Conservation (phyloP, 2,888 invertebrate species). For the Acrocyrtus sp. region DNA sequence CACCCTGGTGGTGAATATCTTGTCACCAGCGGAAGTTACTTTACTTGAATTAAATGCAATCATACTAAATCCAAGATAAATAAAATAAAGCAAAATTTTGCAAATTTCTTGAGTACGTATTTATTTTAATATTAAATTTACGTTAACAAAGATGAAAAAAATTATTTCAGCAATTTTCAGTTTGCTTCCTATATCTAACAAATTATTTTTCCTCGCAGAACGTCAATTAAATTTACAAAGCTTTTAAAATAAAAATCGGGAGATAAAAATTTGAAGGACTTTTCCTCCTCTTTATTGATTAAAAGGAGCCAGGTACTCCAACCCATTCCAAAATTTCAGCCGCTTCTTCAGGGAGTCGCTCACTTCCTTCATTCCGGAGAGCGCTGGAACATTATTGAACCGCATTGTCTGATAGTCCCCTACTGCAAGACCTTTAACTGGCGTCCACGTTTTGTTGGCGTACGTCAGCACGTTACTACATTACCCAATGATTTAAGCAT, state of each 20-base stretch:
- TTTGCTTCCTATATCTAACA: too few relatives aligned
- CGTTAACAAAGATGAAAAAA: neutral
- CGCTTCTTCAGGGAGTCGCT: conserved; percentile 34
- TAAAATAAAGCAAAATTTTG: neutral
- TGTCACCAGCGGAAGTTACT: conserved; percentile 46
- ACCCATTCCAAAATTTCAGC: conserved; percentile 37
- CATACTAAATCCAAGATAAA: too few relatives aligned
- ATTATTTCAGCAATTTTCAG: too few relatives aligned
- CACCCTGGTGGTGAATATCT: conserved; percentile 49
- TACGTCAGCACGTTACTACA: conserved; percentile 19
- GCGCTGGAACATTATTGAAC: conserved; percentile 21
- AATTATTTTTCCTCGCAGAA: too few relatives aligned
- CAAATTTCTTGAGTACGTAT: neutral
- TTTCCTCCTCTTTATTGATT: conserved; percentile 41
- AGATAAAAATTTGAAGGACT: too few relatives aligned
- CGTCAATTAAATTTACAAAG: too few relatives aligned
- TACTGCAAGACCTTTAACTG: conserved; percentile 13
- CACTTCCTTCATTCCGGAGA: conserved; percentile 38
- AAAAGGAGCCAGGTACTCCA: conserved; percentile 42
- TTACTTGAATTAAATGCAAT: too few relatives aligned
- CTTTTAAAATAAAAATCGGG: too few relatives aligned
- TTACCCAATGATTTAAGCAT: conserved; percentile 2
- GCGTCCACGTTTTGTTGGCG: conserved; percentile 41
- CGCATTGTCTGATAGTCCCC: conserved; percentile 28
- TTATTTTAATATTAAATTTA: neutral